Evolutionary conservation across 92 coral and sea anemone species (phyloP), one percentile per base, ranked within the genome.

Genomic region (Porites cylindrica): DNA sequence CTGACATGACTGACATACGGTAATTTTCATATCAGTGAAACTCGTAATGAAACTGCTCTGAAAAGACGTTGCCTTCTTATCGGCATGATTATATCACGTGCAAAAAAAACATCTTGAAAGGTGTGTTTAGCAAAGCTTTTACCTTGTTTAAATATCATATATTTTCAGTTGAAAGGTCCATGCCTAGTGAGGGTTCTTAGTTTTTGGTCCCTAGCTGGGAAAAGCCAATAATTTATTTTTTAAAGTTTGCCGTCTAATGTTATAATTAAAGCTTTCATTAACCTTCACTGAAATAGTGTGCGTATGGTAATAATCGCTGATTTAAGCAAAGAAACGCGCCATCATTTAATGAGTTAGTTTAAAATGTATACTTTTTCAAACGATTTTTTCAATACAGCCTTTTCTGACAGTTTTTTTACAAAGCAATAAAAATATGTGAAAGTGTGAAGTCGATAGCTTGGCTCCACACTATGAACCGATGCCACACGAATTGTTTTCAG

Each of bases 101-200:
- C 20, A 43, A 38, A 38, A 38, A 53, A 75, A 69, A 75, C 64
- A 75, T 75, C 79, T 54, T 53, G 38, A 75, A 75, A 54, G 3
- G 79, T 75, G 79, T 75, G 24, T 75, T 75, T 75, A 53, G 10
- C 50, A 9, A 6, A 13, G 61, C 64, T 26, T 53, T 21, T 75
- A 9, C 12, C 79, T 53, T 21, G 11, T 20, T 52, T n/a, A 23
- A 75, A 54, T 51, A 75, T 54, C 14, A 3, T 66, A 20, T 8
- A 66, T 66, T 19, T 21, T 66, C 47, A 32, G 7, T 66, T 66
- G 10, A 66, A 21, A 14, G 26, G 6, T 4, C 70, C 4, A 66
- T n/a, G 26, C 20, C 4, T 26, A 66, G 20, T 4, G 13, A 62
- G 8, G 70, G 9, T 66, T 8, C 23, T 20, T n/a, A 1, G 8